These are phyloP conservation scores for Tetramorium simillimum DNA, from an alignment of 1,140 invertebrate species.

Conservation along the genomic window DNA sequence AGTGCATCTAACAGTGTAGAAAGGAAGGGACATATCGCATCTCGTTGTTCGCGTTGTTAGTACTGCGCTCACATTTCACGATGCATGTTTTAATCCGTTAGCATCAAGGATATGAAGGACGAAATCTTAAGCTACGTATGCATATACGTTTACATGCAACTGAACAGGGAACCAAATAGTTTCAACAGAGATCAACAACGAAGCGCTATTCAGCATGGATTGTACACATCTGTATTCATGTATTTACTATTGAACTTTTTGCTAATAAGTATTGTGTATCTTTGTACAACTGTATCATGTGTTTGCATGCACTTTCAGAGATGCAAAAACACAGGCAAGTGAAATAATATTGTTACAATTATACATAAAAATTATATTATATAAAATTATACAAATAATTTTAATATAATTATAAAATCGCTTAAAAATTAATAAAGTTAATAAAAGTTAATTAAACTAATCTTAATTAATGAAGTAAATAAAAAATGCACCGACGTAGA, in stretches of 20 bases:
- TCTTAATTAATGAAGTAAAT: not conserved
- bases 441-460: not conserved
- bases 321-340: not conserved
- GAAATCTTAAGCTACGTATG: slow-evolving; percentile 9
- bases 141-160: not conserved
- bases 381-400: not conserved
- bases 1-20: not conserved
- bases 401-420: not conserved
- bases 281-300: not conserved
- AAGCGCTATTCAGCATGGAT: not conserved
- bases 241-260: slow-evolving; percentile 18
- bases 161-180: not conserved
- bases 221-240: not conserved
- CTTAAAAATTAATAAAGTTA: not conserved
- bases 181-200: slow-evolving; percentile 14
- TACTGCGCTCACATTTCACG: slow-evolving; percentile 23
- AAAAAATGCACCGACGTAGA: too few species aligned
- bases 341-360: not conserved
- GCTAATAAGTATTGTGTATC: not conserved
- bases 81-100: slow-evolving; percentile 28
- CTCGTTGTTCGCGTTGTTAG: not conserved
- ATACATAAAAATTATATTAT: not conserved
- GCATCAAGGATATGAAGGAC: not conserved
- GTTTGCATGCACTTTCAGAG: not conserved
- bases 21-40: not conserved